Evolutionary conservation across 2,888 invertebrate species (phyloP), one percentile per base, ranked within the genome.

Genomic region (Drosophila yooni): DNA sequence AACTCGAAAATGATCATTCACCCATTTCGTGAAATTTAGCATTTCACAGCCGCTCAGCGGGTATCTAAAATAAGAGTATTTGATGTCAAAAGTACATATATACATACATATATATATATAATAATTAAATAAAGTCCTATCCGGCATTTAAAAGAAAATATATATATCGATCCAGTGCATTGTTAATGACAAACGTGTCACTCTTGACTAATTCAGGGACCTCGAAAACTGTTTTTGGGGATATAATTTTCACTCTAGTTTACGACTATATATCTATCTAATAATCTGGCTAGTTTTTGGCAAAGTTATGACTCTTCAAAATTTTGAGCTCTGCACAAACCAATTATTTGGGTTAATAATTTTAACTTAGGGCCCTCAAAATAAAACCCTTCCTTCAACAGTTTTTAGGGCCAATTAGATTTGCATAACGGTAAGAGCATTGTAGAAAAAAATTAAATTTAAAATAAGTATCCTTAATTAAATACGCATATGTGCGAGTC

Each of bases 21-120:
- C 97, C 97, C 97, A 99, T 78, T 95, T 94, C 18, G 95, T 95
- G 74, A 99, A 95, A 82, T 96, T 94, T 0, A 98, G 98, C 77
- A 99, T 93, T 0, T 94, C 93, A 60, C 95, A 94, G 8, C 91
- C 92, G 40, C 95, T 96, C 69, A 98, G 95, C 4, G 96, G 95
- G 93, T 98, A 98, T 91, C 98, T 97, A 91, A 6, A 69, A 50
- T 29, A 3, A 3, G 40, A 60, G 38, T 33, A 34, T 34, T 0
- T 34, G 15, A 25, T 48, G 5, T 29, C 0, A 29, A 18, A 33
- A 6, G 21, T 6, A 8, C 10, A 10, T 29, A 33, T 33, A 33
- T 10, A 31, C 8, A 31, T 31, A 31, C 2, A 31, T 31, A 31
- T 51, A 46, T 46, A 11, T 21, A 48, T 15, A 7, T 38, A 3